phyloP scores from a whole-genome alignment of 2,888 invertebrate genomes.

The Plebejus melissa region DNA sequence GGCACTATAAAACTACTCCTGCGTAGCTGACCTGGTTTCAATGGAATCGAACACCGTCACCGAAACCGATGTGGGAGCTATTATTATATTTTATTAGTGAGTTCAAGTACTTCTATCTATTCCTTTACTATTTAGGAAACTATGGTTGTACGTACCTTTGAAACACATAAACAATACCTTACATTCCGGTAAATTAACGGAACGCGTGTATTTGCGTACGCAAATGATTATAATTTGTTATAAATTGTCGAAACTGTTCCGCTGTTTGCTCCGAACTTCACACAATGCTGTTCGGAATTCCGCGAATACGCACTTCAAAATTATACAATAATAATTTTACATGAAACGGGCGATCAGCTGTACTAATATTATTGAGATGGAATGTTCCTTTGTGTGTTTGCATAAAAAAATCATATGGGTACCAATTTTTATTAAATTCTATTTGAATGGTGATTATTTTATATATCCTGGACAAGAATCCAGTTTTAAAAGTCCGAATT shows the following conservation, averaged over 20 bases:
- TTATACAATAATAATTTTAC: not conserved
- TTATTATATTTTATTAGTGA: too few relatives aligned
- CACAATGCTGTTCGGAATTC: not conserved
- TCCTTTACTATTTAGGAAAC: not conserved
- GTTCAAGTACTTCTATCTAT: too few relatives aligned
- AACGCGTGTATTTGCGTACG: not conserved
- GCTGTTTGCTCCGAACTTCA: not conserved
- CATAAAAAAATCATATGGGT: too few relatives aligned
- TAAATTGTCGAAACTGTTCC: not conserved
- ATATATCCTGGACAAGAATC: too few relatives aligned
- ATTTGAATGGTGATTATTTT: too few relatives aligned
- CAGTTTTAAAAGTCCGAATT: not conserved
- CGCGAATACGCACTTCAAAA: not conserved
- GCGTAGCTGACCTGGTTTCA: too few relatives aligned
- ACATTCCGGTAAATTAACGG: not conserved
- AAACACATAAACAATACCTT: constrained; percentile 16
- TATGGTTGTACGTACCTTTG: not conserved
- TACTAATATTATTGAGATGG: not conserved
- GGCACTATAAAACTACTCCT: too few relatives aligned
- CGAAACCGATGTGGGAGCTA: too few relatives aligned
- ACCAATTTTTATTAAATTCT: too few relatives aligned
- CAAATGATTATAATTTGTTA: constrained; percentile 20
- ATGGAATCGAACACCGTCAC: too few relatives aligned
- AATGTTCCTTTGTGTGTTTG: too few relatives aligned
- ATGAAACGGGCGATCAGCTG: not conserved